These are phyloP conservation scores for Takifugu rubripes DNA, from an alignment of 2,797 vertebrate genomes.

Conservation along the genomic window DNA sequence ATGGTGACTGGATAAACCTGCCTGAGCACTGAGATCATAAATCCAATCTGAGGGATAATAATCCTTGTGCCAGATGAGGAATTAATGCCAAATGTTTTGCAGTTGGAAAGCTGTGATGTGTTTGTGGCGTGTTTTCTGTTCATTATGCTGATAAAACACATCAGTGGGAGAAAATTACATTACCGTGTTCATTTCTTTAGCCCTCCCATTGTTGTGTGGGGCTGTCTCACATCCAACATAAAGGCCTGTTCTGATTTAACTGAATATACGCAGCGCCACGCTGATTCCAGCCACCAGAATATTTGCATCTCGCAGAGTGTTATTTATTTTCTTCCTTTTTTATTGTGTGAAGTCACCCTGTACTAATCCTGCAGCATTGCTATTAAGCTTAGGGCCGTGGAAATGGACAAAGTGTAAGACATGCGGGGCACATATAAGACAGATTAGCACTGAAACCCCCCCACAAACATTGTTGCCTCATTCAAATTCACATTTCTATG, in stretches of 20 bases:
- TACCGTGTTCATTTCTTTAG: neutral
- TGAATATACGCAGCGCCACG: conserved; percentile 22
- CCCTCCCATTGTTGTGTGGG: neutral
- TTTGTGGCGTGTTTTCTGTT: conserved; percentile 42
- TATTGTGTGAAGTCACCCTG: conserved; percentile 74
- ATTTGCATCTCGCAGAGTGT: conserved; percentile 38
- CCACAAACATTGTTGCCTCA: conserved; percentile 66
- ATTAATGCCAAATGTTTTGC: conserved; percentile 72
- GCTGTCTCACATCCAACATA: neutral
- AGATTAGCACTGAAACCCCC: conserved; percentile 70
- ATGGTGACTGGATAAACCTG: conserved; percentile 77
- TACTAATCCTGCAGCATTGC: conserved; percentile 76
- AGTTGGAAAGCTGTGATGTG: conserved; percentile 44
- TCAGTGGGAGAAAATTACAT: neutral
- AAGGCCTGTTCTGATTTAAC: conserved; percentile 10
- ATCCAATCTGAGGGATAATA: conserved; percentile 77
- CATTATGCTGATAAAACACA: neutral
- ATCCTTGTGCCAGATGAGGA: conserved; percentile 77
- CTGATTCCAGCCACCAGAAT: conserved; percentile 36
- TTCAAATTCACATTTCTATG: conserved; percentile 69
- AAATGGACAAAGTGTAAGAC: conserved; percentile 75
- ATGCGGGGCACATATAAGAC: conserved; percentile 74
- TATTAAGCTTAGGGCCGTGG: conserved; percentile 75
- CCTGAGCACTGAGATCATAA: conserved; percentile 75
- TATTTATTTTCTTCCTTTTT: conserved; percentile 18